A percentile compares a stretch with the other conserved stretches of the same genome.
Conservation (phyloP, 53 echinoderm and acorn worm genomes). For the Mesocentrotus franciscanus region DNA sequence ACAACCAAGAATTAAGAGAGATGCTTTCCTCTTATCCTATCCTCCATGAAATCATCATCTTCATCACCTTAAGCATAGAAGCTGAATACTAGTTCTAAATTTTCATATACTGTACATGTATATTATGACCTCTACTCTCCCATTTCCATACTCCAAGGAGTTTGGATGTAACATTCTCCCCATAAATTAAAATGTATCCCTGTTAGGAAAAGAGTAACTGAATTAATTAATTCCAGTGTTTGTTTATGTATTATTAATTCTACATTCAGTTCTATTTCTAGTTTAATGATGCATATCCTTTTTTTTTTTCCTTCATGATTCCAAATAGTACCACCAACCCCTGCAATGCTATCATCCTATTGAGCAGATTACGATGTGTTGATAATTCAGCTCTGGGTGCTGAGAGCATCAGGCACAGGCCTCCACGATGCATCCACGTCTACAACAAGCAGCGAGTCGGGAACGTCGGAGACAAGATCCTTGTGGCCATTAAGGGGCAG, state of each 20-base stretch:
- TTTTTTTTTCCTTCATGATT: not conserved
- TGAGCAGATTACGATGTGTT: conserved; percentile 87
- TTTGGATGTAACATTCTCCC: not conserved
- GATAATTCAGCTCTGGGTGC: conserved; percentile 93
- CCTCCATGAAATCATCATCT: too few relatives aligned
- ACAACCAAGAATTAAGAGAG: too few relatives aligned
- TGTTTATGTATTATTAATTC: not conserved
- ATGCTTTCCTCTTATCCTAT: too few relatives aligned
- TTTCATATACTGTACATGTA: too few relatives aligned
- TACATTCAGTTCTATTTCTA: not conserved
- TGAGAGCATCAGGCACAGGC: conserved; percentile 76
- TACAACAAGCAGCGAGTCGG: conserved; percentile 92
- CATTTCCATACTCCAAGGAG: too few relatives aligned
- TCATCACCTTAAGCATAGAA: not conserved
- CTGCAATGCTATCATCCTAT: conserved; percentile 73
- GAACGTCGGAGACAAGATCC: conserved; percentile 84
- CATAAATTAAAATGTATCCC: not conserved
- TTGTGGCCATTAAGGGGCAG: conserved; percentile 86
- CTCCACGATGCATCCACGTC: conserved; percentile 90
- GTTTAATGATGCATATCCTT: not conserved
- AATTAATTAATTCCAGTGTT: not conserved
- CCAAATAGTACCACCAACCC: conserved; percentile 77
- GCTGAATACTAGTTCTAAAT: too few relatives aligned
- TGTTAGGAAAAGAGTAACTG: not conserved
- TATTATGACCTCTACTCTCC: too few relatives aligned